Conservation (phyloP, 2,888 invertebrate genomes). For the Lumbricus terrestris region DNA sequence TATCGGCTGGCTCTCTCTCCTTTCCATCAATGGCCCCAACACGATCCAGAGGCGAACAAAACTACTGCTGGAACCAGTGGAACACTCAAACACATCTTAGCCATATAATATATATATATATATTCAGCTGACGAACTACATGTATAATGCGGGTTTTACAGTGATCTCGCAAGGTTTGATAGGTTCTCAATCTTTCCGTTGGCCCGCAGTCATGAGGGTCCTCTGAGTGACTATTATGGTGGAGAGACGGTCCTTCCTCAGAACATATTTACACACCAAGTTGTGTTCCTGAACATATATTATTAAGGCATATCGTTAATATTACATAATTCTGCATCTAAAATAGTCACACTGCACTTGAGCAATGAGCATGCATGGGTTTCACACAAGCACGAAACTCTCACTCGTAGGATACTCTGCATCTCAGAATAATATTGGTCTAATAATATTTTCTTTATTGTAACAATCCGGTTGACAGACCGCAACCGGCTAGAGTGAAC, state of each 20-base stretch:
- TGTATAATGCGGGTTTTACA: background rate
- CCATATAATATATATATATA: background rate
- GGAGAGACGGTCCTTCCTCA: background rate
- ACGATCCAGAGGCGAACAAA: background rate
- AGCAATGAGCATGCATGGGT: too few species aligned
- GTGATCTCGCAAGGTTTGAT: background rate
- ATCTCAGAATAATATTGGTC: too few species aligned
- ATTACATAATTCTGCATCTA: background rate
- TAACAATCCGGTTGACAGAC: too few species aligned
- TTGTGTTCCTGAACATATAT: background rate
- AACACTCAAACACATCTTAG: background rate
- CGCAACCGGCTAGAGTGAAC: too few species aligned
- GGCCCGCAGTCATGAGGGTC: background rate
- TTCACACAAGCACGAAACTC: background rate
- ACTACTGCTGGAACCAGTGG: background rate
- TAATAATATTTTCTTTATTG: too few species aligned
- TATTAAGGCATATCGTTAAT: background rate
- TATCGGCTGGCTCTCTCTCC: background rate
- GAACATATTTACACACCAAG: background rate
- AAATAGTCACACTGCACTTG: background rate
- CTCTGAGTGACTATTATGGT: background rate
- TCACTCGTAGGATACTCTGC: too few species aligned
- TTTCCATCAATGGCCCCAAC: background rate
- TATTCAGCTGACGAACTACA: too few species aligned
- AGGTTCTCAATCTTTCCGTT: background rate